Percentiles rank a stretch among this genome's conserved stretches.
Conservation (phyloP, 2,888 invertebrate genomes). For the Myopa testacea region DNA sequence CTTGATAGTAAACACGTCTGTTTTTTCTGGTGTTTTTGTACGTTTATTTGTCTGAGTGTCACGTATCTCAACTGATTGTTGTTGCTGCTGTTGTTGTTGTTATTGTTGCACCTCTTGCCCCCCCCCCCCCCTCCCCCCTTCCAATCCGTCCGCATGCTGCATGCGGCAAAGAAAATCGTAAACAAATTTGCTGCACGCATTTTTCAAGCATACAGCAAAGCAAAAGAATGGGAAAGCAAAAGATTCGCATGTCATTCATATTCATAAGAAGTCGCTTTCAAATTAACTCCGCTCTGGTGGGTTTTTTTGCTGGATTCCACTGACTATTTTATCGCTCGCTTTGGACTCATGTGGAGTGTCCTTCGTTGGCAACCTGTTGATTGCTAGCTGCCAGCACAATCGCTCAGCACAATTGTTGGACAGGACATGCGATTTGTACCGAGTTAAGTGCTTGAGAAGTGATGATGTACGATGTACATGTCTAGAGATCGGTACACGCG, state of each 20-base stretch:
- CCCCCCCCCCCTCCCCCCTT: slow-evolving; percentile 12
- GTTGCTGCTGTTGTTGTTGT: slow-evolving; percentile 6
- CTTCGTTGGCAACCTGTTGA: slow-evolving; percentile 46
- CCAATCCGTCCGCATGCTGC: not conserved
- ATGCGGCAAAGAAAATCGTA: slow-evolving; percentile 30
- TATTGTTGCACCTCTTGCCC: slow-evolving; percentile 34
- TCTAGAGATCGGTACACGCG: not conserved
- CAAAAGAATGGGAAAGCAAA: not conserved
- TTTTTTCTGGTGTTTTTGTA: slow-evolving; percentile 42
- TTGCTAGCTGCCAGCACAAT: slow-evolving; percentile 47
- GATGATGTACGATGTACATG: not conserved
- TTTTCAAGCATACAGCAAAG: not conserved
- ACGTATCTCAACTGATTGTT: not conserved
- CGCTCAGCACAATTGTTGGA: slow-evolving; percentile 41
- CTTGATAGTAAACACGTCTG: slow-evolving; percentile 52
- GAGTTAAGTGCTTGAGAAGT: not conserved
- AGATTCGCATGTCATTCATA: slow-evolving; percentile 6
- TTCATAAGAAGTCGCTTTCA: not conserved
- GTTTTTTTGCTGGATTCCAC: not conserved
- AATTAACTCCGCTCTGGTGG: not conserved
- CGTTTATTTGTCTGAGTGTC: not conserved
- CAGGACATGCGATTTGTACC: slow-evolving; percentile 3
- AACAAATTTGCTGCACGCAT: slow-evolving; percentile 53
- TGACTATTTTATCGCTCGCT: no score
- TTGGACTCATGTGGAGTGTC: not conserved